Conservation (phyloP, 2,797 vertebrate species). For the Acipenser ruthenus region DNA sequence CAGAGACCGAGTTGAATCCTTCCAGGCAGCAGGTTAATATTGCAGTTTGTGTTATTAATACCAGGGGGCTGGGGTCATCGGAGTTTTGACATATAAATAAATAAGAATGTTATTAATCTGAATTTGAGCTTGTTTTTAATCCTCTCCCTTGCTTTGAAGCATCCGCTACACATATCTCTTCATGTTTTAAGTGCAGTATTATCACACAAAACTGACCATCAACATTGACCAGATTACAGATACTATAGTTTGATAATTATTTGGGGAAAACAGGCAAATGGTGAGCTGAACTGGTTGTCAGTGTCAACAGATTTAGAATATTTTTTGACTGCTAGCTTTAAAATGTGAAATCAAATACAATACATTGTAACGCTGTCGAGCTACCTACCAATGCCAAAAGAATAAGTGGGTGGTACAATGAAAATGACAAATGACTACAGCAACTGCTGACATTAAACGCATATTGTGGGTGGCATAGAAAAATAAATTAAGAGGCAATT, state of each 20-base stretch:
- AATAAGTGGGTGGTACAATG: conserved; percentile 1
- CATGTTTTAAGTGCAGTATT: too few species aligned
- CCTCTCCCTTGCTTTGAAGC: too few species aligned
- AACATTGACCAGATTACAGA: too few species aligned
- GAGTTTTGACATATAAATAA: conserved; percentile 9
- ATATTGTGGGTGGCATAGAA: conserved; percentile 3
- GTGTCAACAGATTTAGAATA: too few species aligned
- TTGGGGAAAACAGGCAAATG: too few species aligned
- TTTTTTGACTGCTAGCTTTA: too few species aligned
- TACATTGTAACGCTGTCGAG: background rate
- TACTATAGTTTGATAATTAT: too few species aligned
- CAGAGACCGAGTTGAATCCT: background rate
- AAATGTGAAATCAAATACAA: background rate
- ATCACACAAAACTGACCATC: too few species aligned
- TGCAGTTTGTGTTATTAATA: conserved; percentile 4
- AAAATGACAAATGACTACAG: conserved; percentile 2
- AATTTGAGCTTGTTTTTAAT: too few species aligned
- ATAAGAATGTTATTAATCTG: conserved; percentile 11
- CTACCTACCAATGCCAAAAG: background rate
- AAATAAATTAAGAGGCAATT: background rate
- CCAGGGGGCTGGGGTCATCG: background rate
- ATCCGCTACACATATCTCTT: too few species aligned
- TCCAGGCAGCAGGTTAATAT: conserved; percentile 4
- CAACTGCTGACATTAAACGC: conserved; percentile 1
- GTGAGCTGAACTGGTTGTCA: too few species aligned